A percentile compares a stretch with the other conserved stretches of the same genome.
phyloP scores from a whole-genome alignment of 2,888 invertebrate species.

The Abrostola tripartita region DNA sequence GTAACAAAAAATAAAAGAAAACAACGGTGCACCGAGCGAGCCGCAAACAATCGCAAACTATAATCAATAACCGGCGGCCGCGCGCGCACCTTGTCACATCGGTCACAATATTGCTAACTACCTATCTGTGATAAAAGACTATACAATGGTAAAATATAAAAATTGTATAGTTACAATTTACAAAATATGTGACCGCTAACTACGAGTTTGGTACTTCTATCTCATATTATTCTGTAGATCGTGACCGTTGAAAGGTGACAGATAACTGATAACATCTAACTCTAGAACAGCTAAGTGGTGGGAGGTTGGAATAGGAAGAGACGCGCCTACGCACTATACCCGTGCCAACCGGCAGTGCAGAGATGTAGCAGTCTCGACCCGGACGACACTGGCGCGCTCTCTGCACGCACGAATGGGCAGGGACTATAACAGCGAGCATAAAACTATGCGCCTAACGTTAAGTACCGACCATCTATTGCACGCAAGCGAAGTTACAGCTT shows the following conservation, averaged over 20 bases:
- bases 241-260: constrained; percentile 70
- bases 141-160: constrained; percentile 88
- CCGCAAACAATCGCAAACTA: constrained; percentile 72
- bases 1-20: constrained; percentile 87
- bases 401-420: constrained; percentile 46
- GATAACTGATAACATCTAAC: constrained; percentile 70
- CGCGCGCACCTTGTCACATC: constrained; percentile 68
- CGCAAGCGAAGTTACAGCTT: constrained; percentile 79
- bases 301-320: constrained; percentile 71
- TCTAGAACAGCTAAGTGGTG: constrained; percentile 82
- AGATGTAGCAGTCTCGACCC: constrained; percentile 11
- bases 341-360: constrained; percentile 46
- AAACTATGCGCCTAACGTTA: constrained; percentile 74
- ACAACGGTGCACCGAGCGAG: constrained; percentile 79
- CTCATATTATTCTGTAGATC: constrained; percentile 75
- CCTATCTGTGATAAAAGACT: constrained; percentile 83
- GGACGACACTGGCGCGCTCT: constrained; percentile 5
- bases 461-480: constrained; percentile 79
- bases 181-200: constrained; percentile 87
- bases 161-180: constrained; percentile 86
- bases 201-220: constrained; percentile 88
- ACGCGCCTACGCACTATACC: constrained; percentile 73
- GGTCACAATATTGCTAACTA: constrained; percentile 81
- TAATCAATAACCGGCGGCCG: constrained; percentile 65
- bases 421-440: constrained; percentile 64